These are phyloP conservation scores for Ophioninae sp. DNA, from an alignment of 2,888 invertebrate species.

Conservation along the genomic window DNA sequence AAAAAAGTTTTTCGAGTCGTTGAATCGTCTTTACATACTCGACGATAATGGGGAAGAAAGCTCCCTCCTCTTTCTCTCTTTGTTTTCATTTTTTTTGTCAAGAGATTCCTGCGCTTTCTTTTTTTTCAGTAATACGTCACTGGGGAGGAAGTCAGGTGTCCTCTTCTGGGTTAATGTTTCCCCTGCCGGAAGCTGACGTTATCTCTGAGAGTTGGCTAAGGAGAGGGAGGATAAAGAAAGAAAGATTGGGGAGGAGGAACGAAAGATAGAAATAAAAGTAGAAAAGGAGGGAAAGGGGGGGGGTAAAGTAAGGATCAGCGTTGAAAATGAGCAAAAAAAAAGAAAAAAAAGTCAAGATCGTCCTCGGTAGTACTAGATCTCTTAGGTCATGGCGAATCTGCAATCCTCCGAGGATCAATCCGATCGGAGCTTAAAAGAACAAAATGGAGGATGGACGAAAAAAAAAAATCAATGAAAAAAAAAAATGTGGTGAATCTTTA, in stretches of 20 bases:
- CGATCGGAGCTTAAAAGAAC: too few relatives aligned
- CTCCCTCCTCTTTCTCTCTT: too few relatives aligned
- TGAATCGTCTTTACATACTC: not conserved
- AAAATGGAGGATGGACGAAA: too few relatives aligned
- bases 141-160: constrained; percentile 33
- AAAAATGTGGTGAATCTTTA: too few relatives aligned
- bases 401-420: too few relatives aligned
- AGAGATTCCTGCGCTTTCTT: not conserved
- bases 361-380: not conserved
- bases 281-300: not conserved
- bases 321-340: constrained; percentile 9
- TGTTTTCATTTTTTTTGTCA: not conserved
- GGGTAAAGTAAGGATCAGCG: constrained; percentile 8
- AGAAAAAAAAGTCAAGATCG: not conserved
- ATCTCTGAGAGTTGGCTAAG: constrained; percentile 42
- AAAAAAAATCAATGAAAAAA: too few relatives aligned
- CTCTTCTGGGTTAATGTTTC: constrained; percentile 58
- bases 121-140: not conserved
- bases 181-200: constrained; percentile 57
- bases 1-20: too few relatives aligned
- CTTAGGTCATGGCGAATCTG: too few relatives aligned
- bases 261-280: not conserved
- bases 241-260: not conserved
- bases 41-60: too few relatives aligned
- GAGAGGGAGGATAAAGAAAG: not conserved